Evolutionary conservation across 2,888 invertebrate genomes (phyloP).

Genomic region (Meloe dianella): DNA sequence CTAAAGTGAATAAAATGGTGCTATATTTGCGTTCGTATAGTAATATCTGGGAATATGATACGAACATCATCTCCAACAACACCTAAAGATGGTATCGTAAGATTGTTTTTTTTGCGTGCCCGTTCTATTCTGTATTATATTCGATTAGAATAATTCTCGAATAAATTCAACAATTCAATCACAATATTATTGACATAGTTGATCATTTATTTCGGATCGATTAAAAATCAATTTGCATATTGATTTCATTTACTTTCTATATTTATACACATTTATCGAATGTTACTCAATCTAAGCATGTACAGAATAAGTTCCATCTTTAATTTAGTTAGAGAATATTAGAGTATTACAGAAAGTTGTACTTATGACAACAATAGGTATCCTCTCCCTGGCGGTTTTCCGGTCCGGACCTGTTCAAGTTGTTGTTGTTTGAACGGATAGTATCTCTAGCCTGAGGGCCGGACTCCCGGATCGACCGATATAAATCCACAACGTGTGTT

Average conservation of each 20-base stretch:
- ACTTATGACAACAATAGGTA: background rate
- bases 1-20: slow-evolving; percentile 33
- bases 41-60: slow-evolving; percentile 32
- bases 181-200: background rate
- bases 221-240: background rate
- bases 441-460: slow-evolving; percentile 14
- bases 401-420: slow-evolving; percentile 9
- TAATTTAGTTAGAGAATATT: background rate
- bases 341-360: background rate
- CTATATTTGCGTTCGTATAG: slow-evolving; percentile 30
- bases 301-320: background rate
- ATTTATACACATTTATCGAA: background rate
- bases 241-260: background rate
- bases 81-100: background rate
- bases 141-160: background rate
- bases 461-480: slow-evolving; percentile 25
- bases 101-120: background rate
- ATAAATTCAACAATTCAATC: background rate
- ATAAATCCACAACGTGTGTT: slow-evolving; percentile 31
- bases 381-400: background rate
- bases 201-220: background rate
- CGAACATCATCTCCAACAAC: slow-evolving; percentile 14
- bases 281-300: background rate
- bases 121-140: background rate
- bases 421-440: slow-evolving; percentile 10